These are phyloP conservation scores for Stigmatopora argus DNA, from an alignment of 2,113 vertebrate genomes.

Conservation along the genomic window DNA sequence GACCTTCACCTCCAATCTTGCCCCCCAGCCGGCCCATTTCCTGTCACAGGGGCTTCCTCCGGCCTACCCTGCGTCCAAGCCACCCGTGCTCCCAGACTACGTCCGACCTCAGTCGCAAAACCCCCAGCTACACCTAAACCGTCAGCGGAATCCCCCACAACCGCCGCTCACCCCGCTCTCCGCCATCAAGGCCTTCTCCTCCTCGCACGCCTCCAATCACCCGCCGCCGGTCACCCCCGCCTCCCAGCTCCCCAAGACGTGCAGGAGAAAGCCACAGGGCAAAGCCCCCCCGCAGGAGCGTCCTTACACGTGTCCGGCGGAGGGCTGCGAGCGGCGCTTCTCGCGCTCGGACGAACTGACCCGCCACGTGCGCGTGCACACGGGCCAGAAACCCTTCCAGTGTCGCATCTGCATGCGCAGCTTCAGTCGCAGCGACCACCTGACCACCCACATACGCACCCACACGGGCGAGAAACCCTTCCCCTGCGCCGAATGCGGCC, in stretches of 20 bases:
- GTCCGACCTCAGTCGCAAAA: conserved; percentile 74
- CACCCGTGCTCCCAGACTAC: conserved; percentile 88
- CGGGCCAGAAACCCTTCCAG: conserved; percentile 95
- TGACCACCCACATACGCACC: conserved; percentile 95
- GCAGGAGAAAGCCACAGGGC: conserved; percentile 82
- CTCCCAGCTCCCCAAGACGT: conserved; percentile 77
- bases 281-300: conserved; percentile 87
- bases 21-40: conserved; percentile 27
- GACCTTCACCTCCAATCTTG: conserved; percentile 69
- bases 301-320: conserved; percentile 86
- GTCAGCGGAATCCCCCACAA: conserved; percentile 53
- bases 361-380: conserved; percentile 92
- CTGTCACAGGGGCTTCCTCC: conserved; percentile 77
- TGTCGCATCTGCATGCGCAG: conserved; percentile 97
- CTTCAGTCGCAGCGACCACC: conserved; percentile 96
- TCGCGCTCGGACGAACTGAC: conserved; percentile 93
- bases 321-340: conserved; percentile 89
- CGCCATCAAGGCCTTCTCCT: conserved; percentile 93
- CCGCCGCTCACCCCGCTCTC: conserved; percentile 88
- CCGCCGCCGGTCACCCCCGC: conserved; percentile 31
- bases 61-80: conserved; percentile 73
- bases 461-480: conserved; percentile 98
- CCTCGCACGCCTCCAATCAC: conserved; percentile 71
- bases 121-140: conserved; percentile 64
- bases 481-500: conserved; percentile 87